phyloP scores from a whole-genome alignment of 2,113 vertebrate genomes.

The Sylvilagus bachmani region DNA sequence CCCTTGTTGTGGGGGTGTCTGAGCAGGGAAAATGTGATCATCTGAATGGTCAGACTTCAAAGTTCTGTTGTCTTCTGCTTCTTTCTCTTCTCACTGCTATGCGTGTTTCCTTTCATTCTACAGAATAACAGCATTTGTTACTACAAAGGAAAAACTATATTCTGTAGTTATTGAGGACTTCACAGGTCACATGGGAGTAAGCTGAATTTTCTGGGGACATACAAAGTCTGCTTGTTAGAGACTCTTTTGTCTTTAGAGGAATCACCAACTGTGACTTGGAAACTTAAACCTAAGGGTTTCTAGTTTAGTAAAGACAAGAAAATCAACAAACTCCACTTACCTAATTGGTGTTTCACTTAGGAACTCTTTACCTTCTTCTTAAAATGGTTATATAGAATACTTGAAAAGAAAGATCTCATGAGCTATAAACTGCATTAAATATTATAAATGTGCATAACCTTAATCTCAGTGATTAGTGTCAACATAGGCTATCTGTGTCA shows the following conservation, averaged over 20 bases:
- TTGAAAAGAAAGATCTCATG: neutral
- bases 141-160: neutral
- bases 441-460: neutral
- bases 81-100: neutral
- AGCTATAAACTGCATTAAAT: neutral
- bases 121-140: slow-evolving; percentile 17
- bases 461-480: neutral
- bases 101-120: neutral
- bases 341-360: neutral
- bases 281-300: neutral
- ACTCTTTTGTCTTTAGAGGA: neutral
- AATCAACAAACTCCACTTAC: neutral
- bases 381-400: neutral
- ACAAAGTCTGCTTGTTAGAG: neutral
- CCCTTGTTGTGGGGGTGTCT: neutral
- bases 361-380: neutral
- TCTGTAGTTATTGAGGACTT: neutral
- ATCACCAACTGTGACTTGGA: neutral
- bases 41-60: neutral
- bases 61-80: neutral
- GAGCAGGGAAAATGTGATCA: neutral
- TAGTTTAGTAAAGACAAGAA: neutral
- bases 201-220: neutral
- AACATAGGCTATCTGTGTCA: too few species aligned
- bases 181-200: neutral